A percentile compares a stretch with the other conserved stretches of the same genome.
phyloP scores from a whole-genome alignment of 2,888 invertebrate genomes.

The Chrysotoxum bicinctum region DNA sequence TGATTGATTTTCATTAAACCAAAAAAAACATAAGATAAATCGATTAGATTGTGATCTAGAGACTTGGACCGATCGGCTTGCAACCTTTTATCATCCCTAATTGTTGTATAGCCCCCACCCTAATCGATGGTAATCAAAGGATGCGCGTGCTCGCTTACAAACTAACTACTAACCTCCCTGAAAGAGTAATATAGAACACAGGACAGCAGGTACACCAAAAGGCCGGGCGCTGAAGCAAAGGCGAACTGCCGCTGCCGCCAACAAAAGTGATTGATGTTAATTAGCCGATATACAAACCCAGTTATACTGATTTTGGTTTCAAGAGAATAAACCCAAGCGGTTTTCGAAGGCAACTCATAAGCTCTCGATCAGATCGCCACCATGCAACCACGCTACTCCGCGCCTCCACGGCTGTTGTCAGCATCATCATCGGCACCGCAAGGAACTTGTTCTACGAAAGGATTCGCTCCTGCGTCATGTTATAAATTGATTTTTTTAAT shows the following conservation, averaged over 20 bases:
- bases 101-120: constrained; percentile 51
- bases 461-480: constrained; percentile 62
- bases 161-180: constrained; percentile 31
- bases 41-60: constrained; percentile 40
- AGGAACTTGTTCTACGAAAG: constrained; percentile 64
- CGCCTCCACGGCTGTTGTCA: not conserved
- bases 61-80: constrained; percentile 45
- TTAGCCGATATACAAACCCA: constrained; percentile 64
- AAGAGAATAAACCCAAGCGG: not conserved
- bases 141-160: constrained; percentile 24
- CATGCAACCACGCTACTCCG: not conserved
- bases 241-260: not conserved
- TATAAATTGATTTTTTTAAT: constrained; percentile 73
- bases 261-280: constrained; percentile 69
- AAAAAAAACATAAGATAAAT: constrained; percentile 34
- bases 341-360: not conserved
- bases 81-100: constrained; percentile 66
- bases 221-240: not conserved
- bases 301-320: constrained; percentile 10
- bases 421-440: constrained; percentile 38
- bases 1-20: constrained; percentile 52
- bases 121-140: constrained; percentile 33
- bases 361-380: not conserved
- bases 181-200: constrained; percentile 20
- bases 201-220: not conserved